Evolutionary conservation across 2,797 vertebrate species (phyloP).

Genomic region (Schizopygopsis pylzovi): DNA sequence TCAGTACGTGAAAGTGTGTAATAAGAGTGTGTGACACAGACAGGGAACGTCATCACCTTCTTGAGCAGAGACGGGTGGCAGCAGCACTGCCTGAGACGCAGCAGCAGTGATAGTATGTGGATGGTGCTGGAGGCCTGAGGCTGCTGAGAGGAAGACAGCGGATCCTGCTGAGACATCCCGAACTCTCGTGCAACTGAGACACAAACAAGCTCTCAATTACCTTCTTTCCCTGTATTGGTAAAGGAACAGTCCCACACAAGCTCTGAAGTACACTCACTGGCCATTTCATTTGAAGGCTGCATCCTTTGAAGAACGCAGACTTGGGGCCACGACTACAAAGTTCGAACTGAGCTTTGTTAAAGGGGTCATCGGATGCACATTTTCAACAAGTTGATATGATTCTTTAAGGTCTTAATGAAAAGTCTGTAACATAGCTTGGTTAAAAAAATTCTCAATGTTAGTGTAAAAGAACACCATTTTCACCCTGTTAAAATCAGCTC

Average conservation of each 20-base stretch:
- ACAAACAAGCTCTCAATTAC: background rate
- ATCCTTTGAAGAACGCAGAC: background rate
- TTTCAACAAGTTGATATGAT: too few relatives aligned
- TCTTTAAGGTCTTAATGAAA: too few relatives aligned
- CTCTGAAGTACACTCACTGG: background rate
- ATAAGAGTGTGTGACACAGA: background rate
- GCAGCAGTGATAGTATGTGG: slow-evolving; percentile 90
- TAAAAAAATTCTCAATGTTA: too few relatives aligned
- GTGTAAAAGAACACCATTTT: too few relatives aligned
- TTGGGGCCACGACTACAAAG: background rate
- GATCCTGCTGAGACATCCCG: slow-evolving; percentile 70
- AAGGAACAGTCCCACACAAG: background rate
- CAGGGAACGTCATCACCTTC: slow-evolving; percentile 77
- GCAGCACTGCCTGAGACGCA: slow-evolving; percentile 95
- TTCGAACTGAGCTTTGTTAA: background rate
- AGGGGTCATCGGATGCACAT: too few relatives aligned
- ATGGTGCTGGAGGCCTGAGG: slow-evolving; percentile 79
- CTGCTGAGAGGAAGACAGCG: slow-evolving; percentile 14
- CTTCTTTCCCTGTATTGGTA: background rate
- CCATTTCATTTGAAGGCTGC: background rate
- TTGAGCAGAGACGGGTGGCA: slow-evolving; percentile 92
- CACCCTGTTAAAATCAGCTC: too few relatives aligned
- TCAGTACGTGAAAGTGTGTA: background rate
- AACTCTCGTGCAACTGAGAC: slow-evolving; percentile 85
- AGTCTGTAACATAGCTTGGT: too few relatives aligned